Conservation (phyloP, 37 sponge, comb jelly and placozoan genomes). For the Eunapius fragilis region DNA sequence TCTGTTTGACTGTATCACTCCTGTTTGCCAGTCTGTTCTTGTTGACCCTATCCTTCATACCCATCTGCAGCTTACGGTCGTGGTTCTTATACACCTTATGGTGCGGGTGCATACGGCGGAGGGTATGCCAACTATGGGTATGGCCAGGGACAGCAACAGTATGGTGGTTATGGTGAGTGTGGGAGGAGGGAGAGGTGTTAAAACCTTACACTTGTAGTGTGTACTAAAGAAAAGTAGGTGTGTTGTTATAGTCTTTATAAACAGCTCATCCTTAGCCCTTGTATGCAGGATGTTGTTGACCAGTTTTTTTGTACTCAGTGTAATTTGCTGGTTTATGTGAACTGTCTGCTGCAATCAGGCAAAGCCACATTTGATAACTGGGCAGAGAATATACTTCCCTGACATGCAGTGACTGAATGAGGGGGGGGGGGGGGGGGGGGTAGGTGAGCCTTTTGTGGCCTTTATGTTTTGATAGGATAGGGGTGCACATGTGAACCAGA, state of each 20-base stretch:
- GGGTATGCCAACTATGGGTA: not conserved
- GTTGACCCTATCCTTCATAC: no score
- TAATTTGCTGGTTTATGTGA: not conserved
- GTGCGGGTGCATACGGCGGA: not conserved
- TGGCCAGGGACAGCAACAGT: constrained; percentile 1
- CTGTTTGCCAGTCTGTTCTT: no score
- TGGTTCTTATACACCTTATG: not conserved
- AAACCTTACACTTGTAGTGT: not conserved
- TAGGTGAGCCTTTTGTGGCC: no score
- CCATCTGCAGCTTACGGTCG: not conserved
- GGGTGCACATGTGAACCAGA: no score
- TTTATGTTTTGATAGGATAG: no score
- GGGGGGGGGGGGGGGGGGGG: no score
- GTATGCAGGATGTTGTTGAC: not conserved
- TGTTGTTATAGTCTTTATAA: not conserved
- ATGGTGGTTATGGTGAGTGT: not conserved
- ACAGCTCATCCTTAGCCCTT: no score
- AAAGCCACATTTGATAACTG: no score
- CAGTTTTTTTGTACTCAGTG: not conserved
- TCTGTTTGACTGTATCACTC: no score
- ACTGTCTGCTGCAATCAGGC: no score
- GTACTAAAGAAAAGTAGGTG: not conserved
- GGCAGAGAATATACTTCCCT: no score
- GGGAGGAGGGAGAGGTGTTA: not conserved
- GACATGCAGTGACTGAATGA: no score